Evolutionary conservation across 2,888 invertebrate genomes (phyloP).

Genomic region (Myopa testacea): DNA sequence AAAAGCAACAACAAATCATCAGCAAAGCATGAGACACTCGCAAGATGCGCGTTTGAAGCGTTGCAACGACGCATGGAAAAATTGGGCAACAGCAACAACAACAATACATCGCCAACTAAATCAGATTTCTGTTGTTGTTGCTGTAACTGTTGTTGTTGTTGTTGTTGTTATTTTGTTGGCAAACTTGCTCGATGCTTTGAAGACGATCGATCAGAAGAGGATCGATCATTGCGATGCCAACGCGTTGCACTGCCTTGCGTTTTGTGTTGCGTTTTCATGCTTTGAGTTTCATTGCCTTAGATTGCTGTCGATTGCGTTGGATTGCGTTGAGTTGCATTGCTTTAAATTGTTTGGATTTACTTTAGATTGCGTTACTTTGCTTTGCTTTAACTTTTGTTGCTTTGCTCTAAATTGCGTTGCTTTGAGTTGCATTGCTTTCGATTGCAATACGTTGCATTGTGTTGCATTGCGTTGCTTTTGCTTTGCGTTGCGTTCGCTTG

Average conservation of each 20-base stretch:
- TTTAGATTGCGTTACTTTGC: not conserved
- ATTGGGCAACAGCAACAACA: constrained; percentile 6
- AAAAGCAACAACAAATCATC: not conserved
- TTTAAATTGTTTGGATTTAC: not conserved
- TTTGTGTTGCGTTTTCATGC: not conserved
- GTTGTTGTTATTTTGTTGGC: not conserved
- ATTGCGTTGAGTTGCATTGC: not conserved
- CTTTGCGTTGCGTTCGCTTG: not conserved
- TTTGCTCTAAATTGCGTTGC: not conserved
- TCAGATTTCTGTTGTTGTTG: not conserved
- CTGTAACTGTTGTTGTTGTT: not conserved
- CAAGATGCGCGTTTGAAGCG: not conserved
- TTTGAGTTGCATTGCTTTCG: not conserved
- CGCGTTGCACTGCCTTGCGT: not conserved
- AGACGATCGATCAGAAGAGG: not conserved
- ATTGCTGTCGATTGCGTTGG: not conserved
- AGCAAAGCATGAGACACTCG: not conserved
- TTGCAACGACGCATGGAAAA: not conserved
- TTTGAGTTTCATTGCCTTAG: not conserved
- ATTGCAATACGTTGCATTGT: not conserved
- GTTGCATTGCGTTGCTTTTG: not conserved
- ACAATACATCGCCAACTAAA: not conserved
- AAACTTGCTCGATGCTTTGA: constrained; percentile 1
- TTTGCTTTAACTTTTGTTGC: not conserved
- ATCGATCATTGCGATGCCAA: not conserved